Evolutionary conservation across 2,797 vertebrate species (phyloP).

Genomic region (Neopelma chrysocephalum): DNA sequence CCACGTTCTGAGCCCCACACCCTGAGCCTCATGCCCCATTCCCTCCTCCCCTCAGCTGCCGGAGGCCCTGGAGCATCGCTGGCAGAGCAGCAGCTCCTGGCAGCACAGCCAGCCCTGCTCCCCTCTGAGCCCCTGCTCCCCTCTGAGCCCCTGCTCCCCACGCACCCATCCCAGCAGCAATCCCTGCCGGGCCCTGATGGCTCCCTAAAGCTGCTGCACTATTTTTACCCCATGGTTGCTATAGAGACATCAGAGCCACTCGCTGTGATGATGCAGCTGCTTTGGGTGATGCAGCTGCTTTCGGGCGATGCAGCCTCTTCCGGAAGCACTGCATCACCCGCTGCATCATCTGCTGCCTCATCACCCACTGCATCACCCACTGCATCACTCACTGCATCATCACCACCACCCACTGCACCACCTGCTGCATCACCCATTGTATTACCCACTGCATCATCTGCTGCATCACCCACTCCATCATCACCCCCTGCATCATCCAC

Average conservation of each 20-base stretch:
- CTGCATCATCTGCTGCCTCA: background rate
- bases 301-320: slow-evolving; percentile 1
- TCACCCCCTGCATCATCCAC: background rate
- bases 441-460: background rate
- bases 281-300: background rate
- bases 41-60: background rate
- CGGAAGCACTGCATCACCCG: background rate
- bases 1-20: fast-evolving
- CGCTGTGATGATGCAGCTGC: slow-evolving; percentile 11
- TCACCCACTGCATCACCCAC: background rate
- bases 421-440: background rate
- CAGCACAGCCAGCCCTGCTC: fast-evolving
- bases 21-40: background rate
- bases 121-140: background rate
- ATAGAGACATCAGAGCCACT: slow-evolving; percentile 50
- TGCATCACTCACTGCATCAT: background rate
- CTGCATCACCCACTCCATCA: background rate
- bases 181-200: background rate
- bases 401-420: background rate
- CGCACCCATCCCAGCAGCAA: background rate
- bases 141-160: background rate
- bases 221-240: slow-evolving; percentile 71
- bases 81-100: background rate
- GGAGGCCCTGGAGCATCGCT: background rate
- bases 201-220: slow-evolving; percentile 23